phyloP scores from a whole-genome alignment of 2,113 vertebrate species.

The Boleophthalmus pectinirostris region DNA sequence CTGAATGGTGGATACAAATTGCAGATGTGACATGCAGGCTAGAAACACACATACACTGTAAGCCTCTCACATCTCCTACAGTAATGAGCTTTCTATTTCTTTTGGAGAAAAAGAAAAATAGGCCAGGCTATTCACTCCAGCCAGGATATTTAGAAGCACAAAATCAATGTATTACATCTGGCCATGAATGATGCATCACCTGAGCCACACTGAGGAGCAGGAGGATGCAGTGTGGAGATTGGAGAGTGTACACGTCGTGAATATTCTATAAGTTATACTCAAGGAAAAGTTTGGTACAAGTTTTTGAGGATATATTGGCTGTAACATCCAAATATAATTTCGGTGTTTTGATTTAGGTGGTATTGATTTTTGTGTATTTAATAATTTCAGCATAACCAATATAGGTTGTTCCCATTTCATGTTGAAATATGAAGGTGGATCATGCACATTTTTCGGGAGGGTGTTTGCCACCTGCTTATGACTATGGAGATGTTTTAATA shows the following conservation, averaged over 20 bases:
- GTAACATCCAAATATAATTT: not conserved
- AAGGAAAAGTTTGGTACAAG: conserved; percentile 18
- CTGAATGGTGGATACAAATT: conserved; percentile 52
- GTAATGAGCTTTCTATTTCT: conserved; percentile 20
- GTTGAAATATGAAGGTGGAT: no score
- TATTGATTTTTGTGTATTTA: not conserved
- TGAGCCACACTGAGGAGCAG: conserved; percentile 31
- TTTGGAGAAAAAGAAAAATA: conserved; percentile 9
- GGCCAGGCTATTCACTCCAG: conserved; percentile 10
- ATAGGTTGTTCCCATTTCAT: no score
- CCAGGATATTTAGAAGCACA: conserved; percentile 19
- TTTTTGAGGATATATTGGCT: not conserved
- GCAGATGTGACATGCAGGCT: conserved; percentile 43
- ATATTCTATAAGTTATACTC: conserved; percentile 14
- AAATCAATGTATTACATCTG: conserved; percentile 39
- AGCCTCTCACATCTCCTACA: conserved; percentile 15
- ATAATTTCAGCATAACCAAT: no score
- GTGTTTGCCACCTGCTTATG: no score
- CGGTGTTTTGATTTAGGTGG: not conserved
- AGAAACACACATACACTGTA: conserved; percentile 27
- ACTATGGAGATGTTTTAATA: not conserved
- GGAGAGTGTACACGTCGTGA: not conserved
- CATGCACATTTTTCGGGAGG: no score
- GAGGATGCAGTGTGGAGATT: conserved; percentile 25
- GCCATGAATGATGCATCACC: conserved; percentile 57